Evolutionary conservation across 2,888 invertebrate genomes (phyloP).

Genomic region (Drosophila peninsularis): DNA sequence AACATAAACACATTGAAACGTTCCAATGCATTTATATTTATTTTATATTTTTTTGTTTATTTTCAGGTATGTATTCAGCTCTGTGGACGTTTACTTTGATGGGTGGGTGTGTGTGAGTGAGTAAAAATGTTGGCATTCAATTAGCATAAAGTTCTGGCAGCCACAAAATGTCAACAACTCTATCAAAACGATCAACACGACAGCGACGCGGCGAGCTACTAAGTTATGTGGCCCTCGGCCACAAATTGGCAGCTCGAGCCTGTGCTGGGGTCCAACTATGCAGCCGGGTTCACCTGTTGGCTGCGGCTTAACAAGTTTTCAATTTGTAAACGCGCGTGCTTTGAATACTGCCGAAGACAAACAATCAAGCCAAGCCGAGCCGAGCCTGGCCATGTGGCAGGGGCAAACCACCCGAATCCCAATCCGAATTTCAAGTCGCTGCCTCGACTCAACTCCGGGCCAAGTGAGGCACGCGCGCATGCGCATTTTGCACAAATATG

Average conservation of each 20-base stretch:
- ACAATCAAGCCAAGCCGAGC: conserved; percentile 37
- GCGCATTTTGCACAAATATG: conserved; percentile 63
- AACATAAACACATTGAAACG: conserved; percentile 23
- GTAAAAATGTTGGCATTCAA: conserved; percentile 42
- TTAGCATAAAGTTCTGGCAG: conserved; percentile 66
- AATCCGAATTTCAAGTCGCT: conserved; percentile 25
- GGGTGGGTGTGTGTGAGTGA: conserved; percentile 49
- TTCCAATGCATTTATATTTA: conserved; percentile 57
- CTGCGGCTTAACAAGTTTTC: conserved; percentile 78
- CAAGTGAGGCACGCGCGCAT: conserved; percentile 68
- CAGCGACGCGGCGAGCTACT: conserved; percentile 16
- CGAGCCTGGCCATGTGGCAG: conserved; percentile 21
- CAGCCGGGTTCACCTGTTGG: conserved; percentile 63
- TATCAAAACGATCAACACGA: conserved; percentile 59
- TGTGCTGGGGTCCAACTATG: conserved; percentile 58
- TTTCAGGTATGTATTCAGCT: conserved; percentile 69
- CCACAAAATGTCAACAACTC: conserved; percentile 72
- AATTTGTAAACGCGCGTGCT: conserved; percentile 80
- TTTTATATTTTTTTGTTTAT: conserved; percentile 36
- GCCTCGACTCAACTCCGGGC: conserved; percentile 37
- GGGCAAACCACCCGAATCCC: conserved; percentile 23
- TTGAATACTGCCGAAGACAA: conserved; percentile 66
- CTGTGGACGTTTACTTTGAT: conserved; percentile 20
- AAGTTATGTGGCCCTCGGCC: conserved; percentile 44
- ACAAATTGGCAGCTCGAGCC: conserved; percentile 63